Evolutionary conservation across 2,888 invertebrate genomes (phyloP).

Genomic region (Cerceris ruficornis): DNA sequence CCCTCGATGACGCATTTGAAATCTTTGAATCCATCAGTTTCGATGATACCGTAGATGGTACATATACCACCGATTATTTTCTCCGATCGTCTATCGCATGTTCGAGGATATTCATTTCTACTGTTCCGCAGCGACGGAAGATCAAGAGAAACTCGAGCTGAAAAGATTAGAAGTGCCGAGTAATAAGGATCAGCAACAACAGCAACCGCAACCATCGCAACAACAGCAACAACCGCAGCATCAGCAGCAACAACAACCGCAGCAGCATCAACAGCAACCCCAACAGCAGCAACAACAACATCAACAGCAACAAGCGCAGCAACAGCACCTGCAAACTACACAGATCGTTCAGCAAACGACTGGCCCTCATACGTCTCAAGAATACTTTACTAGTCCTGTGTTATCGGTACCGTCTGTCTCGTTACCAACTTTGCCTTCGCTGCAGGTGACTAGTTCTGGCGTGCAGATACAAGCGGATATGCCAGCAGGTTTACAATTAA

Average conservation of each 20-base stretch:
- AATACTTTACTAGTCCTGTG: constrained; percentile 73
- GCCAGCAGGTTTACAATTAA: constrained; percentile 71
- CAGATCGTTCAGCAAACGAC: constrained; percentile 71
- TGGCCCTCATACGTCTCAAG: constrained; percentile 66
- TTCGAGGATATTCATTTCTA: constrained; percentile 5
- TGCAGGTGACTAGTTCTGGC: constrained; percentile 72
- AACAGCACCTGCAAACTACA: constrained; percentile 69
- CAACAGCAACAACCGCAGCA: constrained; percentile 70
- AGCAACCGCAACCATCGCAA: constrained; percentile 73
- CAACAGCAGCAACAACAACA: constrained; percentile 70
- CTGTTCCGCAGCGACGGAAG: constrained; percentile 68
- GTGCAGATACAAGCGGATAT: constrained; percentile 76
- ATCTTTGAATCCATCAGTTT: constrained; percentile 83
- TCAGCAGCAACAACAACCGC: constrained; percentile 69
- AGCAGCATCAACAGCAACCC: constrained; percentile 63
- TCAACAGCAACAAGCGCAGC: constrained; percentile 72
- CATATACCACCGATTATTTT: constrained; percentile 42
- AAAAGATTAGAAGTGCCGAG: constrained; percentile 75
- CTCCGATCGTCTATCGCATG: background rate
- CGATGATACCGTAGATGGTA: constrained; percentile 82
- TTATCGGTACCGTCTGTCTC: constrained; percentile 68
- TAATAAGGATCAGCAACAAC: constrained; percentile 76
- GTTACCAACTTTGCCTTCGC: constrained; percentile 66
- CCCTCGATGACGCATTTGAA: constrained; percentile 79
- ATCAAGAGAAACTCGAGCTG: constrained; percentile 75